phyloP scores from a whole-genome alignment of 2,888 invertebrate genomes.

The Pollenia angustigena region DNA sequence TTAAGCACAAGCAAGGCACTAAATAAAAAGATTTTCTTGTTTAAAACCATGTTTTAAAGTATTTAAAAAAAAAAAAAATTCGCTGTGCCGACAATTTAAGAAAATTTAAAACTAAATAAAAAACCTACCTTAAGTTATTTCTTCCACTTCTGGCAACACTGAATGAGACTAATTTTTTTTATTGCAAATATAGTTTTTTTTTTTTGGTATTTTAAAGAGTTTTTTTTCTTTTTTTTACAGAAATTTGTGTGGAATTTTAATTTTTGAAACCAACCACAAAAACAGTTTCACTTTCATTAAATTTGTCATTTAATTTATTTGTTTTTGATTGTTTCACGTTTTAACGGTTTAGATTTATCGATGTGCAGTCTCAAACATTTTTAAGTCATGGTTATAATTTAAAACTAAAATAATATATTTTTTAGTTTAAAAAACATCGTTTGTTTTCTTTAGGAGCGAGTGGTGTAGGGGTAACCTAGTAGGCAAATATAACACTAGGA shows the following conservation, averaged over 20 bases:
- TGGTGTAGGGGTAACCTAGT: too few species aligned
- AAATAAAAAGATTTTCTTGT: too few species aligned
- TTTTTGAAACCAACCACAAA: neutral
- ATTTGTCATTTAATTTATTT: constrained; percentile 7
- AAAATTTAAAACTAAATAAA: too few species aligned
- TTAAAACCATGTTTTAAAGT: too few species aligned
- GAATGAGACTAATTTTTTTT: constrained; percentile 9
- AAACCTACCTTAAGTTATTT: too few species aligned
- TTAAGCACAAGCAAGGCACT: too few species aligned
- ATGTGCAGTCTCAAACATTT: neutral
- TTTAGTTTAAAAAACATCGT: too few species aligned
- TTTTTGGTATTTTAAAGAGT: neutral
- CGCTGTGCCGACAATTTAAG: too few species aligned
- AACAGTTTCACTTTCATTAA: constrained; percentile 66
- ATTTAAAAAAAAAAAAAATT: too few species aligned
- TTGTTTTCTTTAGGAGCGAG: too few species aligned
- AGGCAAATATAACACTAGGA: too few species aligned
- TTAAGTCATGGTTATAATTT: neutral
- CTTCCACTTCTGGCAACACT: neutral
- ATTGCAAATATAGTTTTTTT: neutral
- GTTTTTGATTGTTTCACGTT: constrained; percentile 39
- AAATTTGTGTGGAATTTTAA: constrained; percentile 55
- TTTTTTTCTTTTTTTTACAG: neutral
- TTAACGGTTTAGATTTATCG: neutral
- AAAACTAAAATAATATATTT: too few species aligned